Conservation (phyloP, 2,797 vertebrate species). For the Nothura maculosa region DNA sequence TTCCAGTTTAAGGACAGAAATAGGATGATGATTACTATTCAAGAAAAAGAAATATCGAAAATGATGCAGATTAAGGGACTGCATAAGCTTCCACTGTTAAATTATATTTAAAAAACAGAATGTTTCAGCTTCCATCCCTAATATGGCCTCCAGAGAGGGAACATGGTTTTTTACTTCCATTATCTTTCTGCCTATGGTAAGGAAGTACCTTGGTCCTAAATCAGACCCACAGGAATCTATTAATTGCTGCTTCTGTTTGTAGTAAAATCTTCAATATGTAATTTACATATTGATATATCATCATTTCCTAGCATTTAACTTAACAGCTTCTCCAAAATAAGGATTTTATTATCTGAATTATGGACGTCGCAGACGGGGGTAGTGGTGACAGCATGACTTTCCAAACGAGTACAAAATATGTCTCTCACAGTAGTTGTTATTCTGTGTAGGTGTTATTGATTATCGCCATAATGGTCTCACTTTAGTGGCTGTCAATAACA, state of each 20-base stretch:
- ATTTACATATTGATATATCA: conserved; percentile 65
- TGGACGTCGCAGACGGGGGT: conserved; percentile 31
- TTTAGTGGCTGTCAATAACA: conserved; percentile 64
- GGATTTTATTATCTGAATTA: conserved; percentile 69
- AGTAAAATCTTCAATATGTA: conserved; percentile 49
- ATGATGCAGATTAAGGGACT: not conserved
- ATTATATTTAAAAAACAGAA: not conserved
- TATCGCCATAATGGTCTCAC: conserved; percentile 61
- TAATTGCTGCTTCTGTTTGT: conserved; percentile 54
- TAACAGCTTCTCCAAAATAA: conserved; percentile 53
- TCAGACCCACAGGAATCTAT: conserved; percentile 49
- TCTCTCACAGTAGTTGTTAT: conserved; percentile 56
- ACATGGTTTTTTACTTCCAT: not conserved
- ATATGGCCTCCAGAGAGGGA: conserved; percentile 12
- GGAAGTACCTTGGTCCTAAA: conserved; percentile 47
- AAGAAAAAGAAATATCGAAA: not conserved
- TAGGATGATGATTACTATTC: not conserved
- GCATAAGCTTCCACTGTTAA: not conserved
- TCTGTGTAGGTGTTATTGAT: conserved; percentile 75
- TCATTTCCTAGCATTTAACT: conserved; percentile 72
- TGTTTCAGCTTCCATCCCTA: not conserved
- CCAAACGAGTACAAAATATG: conserved; percentile 66
- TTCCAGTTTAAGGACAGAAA: not conserved
- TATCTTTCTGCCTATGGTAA: conserved; percentile 43
- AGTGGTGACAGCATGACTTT: conserved; percentile 50